Base-by-base conservation (phyloP, 2,888 invertebrate genomes). In the Oligia fasciuncula region DNA sequence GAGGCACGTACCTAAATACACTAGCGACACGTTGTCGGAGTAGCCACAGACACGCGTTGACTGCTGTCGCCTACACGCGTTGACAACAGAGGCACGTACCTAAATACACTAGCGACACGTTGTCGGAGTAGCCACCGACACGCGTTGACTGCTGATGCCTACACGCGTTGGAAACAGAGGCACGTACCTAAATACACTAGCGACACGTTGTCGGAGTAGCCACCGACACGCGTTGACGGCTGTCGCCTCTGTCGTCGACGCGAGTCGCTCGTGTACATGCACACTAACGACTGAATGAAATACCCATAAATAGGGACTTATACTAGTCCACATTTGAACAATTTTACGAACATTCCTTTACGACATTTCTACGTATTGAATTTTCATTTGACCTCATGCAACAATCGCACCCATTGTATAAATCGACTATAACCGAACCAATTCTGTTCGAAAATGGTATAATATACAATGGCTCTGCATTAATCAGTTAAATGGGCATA, bases 401-500 rank as follows among this genome's bases (percentile, higher is more conserved):
- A 49, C 65, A 72, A 63, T 84, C 49, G 51, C 35, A 62, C 8
- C 40, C n/a, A 67, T 62, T 71, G 46, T 63, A 71, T 67, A 57
- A 68, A 79, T 54, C 29, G 29, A 40, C 60, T 68, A 76, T 80
- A 63, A 68, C 49, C 62, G n/a, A 69, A n/a, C 62, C 57, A 69
- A 65, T 65, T 35, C 71, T 62, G 57, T 85, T 85, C 62, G 65
- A 73, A 72, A 70, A 85, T 60, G 29, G 35, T 66, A 62, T 73
- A 73, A 72, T 70, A 77, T 73, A 65, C n/a, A 76, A 73, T 67
- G 35, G 17, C 3, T 35, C 35, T 40, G 43, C 77, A 88, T 88
- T 79, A 82, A 71, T 82, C 81, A 81, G n/a, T 62, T 54, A 73
- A 80, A 83, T 77, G 69, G 63, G 23, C 40, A 51, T 70, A 81